Evolutionary conservation across 2,797 vertebrate genomes (phyloP).

Genomic region (Enteromius argenteus): DNA sequence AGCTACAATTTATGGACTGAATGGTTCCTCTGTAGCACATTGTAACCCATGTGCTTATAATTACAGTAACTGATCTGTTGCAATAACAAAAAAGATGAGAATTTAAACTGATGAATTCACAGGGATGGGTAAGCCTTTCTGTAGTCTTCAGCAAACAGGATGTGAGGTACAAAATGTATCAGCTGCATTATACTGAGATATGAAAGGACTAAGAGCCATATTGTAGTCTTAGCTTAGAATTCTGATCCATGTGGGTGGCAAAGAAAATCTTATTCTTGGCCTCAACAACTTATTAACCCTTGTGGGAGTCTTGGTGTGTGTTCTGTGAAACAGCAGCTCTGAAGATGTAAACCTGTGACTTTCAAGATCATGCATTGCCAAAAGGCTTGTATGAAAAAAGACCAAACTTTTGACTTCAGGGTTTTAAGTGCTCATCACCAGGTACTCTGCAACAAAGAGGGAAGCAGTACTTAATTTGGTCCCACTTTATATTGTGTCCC

Average conservation of each 20-base stretch:
- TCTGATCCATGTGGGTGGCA: constrained; percentile 33
- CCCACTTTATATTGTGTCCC: too few relatives aligned
- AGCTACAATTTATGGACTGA: background rate
- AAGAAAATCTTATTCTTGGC: constrained; percentile 47
- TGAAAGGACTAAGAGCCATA: constrained; percentile 64
- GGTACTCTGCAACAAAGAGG: background rate
- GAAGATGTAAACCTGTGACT: background rate
- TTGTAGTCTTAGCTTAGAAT: constrained; percentile 40
- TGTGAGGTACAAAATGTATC: constrained; percentile 74
- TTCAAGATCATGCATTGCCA: constrained; percentile 50
- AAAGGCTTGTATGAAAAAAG: constrained; percentile 11
- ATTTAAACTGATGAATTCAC: constrained; percentile 63
- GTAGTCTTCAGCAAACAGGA: constrained; percentile 70
- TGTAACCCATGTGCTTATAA: constrained; percentile 18
- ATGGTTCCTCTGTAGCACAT: background rate
- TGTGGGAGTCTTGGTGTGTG: constrained; percentile 19
- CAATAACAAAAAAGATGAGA: constrained; percentile 44
- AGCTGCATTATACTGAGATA: constrained; percentile 68
- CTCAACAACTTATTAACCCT: constrained; percentile 18
- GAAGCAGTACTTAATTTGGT: too few relatives aligned
- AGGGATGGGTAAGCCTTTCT: constrained; percentile 67
- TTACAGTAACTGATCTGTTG: constrained; percentile 26
- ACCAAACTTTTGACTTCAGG: constrained; percentile 23
- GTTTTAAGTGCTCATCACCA: background rate
- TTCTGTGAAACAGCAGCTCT: constrained; percentile 6